phyloP scores from a whole-genome alignment of 2,888 invertebrate species.

The Linnaemya vulpina region DNA sequence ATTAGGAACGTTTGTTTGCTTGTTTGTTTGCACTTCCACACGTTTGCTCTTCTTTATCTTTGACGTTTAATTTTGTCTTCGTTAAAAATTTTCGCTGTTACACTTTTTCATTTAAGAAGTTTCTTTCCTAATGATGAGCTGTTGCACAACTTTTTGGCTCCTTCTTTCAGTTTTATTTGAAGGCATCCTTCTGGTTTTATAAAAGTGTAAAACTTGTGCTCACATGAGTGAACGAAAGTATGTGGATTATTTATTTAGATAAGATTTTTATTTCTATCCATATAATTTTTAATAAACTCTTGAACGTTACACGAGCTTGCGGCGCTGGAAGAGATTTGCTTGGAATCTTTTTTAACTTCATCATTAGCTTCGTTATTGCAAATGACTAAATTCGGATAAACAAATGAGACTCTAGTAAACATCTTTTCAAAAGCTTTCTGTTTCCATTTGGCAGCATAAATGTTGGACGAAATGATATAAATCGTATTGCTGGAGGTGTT shows the following conservation, averaged over 20 bases:
- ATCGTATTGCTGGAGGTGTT: too few relatives aligned
- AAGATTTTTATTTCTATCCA: slow-evolving; percentile 1
- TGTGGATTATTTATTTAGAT: slow-evolving; percentile 41
- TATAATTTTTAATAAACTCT: slow-evolving; percentile 43
- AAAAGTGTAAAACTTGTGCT: slow-evolving; percentile 3
- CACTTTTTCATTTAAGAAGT: slow-evolving; percentile 23
- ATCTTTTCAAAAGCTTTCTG: neutral
- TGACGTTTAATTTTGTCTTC: slow-evolving; percentile 47
- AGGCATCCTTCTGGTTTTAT: slow-evolving; percentile 46
- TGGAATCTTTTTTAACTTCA: neutral
- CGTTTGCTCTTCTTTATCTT: slow-evolving; percentile 37
- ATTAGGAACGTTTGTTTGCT: slow-evolving; percentile 40
- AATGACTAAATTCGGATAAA: neutral
- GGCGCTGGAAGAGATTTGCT: neutral
- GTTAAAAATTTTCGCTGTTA: slow-evolving; percentile 2
- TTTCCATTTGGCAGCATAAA: too few relatives aligned
- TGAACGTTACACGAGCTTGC: neutral
- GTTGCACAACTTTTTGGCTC: slow-evolving; percentile 32
- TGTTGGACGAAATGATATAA: too few relatives aligned
- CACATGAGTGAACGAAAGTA: neutral
- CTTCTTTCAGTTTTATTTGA: slow-evolving; percentile 6
- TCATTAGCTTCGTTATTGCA: slow-evolving; percentile 12
- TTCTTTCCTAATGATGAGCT: slow-evolving; percentile 56
- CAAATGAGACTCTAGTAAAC: neutral
- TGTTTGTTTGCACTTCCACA: slow-evolving; percentile 11